Conservation (phyloP, 2,113 vertebrate species). For the Nerophis lumbriciformis region DNA sequence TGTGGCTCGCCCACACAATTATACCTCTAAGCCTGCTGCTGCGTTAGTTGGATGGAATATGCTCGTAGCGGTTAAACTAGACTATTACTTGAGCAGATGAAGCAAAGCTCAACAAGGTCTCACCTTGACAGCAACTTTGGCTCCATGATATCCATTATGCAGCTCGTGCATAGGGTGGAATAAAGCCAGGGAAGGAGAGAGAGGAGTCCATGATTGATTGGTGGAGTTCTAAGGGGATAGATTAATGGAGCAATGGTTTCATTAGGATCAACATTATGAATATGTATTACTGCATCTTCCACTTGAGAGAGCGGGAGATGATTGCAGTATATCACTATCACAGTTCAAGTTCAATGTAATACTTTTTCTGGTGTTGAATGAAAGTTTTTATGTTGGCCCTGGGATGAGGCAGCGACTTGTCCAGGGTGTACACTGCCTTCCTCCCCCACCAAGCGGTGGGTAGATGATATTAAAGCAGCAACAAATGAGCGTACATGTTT, state of each 20-base stretch:
- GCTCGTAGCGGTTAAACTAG: conserved; percentile 17
- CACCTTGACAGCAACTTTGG: conserved; percentile 18
- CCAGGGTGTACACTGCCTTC: too few relatives aligned
- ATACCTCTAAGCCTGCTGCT: conserved; percentile 19
- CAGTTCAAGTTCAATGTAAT: too few relatives aligned
- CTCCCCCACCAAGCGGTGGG: too few relatives aligned
- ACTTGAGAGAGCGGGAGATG: conserved; percentile 5
- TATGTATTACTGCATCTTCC: conserved; percentile 14
- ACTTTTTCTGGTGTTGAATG: too few relatives aligned
- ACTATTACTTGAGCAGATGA: conserved; percentile 26
- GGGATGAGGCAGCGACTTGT: too few relatives aligned
- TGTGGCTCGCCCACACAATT: conserved; percentile 9
- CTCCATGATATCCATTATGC: conserved; percentile 16
- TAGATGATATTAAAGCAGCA: too few relatives aligned
- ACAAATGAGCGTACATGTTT: too few relatives aligned
- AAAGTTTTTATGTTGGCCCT: too few relatives aligned
- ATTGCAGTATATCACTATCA: background rate
- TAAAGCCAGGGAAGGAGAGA: conserved; percentile 9
- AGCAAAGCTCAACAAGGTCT: conserved; percentile 41
- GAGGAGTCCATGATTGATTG: conserved; percentile 16
- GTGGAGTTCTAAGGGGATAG: conserved; percentile 32
- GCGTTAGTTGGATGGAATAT: background rate
- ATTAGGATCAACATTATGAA: conserved; percentile 39
- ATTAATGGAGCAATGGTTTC: conserved; percentile 42
- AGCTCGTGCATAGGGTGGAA: conserved; percentile 10